These are phyloP conservation scores for Leptocoma aspasia DNA, from an alignment of 2,113 vertebrate genomes.

Conservation along the genomic window DNA sequence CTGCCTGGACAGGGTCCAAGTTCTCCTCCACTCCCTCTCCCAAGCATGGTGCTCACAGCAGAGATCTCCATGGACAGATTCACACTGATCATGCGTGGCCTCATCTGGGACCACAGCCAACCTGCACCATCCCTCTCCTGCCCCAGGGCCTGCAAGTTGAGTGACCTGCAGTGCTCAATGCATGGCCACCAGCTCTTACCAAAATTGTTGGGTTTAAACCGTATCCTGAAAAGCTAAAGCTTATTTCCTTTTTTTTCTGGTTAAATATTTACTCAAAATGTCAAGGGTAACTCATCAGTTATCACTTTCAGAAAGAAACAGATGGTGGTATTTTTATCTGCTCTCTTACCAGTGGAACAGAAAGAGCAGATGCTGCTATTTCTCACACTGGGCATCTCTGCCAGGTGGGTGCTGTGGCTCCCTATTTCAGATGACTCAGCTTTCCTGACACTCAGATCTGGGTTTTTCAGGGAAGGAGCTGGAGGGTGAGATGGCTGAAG, in stretches of 20 bases:
- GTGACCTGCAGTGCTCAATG: background rate
- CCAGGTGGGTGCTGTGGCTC: background rate
- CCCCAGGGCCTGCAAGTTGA: background rate
- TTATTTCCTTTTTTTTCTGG: background rate
- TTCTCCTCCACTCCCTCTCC: background rate
- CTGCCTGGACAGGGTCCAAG: background rate
- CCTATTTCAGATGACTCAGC: background rate
- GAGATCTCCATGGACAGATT: background rate
- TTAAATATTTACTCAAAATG: constrained; percentile 41
- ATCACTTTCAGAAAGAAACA: constrained; percentile 23
- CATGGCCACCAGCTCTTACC: background rate
- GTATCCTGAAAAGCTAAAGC: background rate
- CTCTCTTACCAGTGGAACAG: background rate
- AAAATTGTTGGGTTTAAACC: background rate
- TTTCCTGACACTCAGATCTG: background rate
- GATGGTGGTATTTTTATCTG: constrained; percentile 42
- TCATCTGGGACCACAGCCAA: background rate
- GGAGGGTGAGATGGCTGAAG: background rate
- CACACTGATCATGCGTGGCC: rapidly evolving
- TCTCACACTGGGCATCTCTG: background rate
- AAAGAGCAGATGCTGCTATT: constrained; percentile 8
- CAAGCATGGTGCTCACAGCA: background rate
- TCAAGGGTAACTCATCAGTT: constrained; percentile 31
- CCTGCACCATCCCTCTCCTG: background rate
- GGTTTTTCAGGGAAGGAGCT: background rate